Evolutionary conservation across 1,140 invertebrate genomes (phyloP), one percentile per base, ranked within the genome.

Genomic region (Pogonus chalceus): DNA sequence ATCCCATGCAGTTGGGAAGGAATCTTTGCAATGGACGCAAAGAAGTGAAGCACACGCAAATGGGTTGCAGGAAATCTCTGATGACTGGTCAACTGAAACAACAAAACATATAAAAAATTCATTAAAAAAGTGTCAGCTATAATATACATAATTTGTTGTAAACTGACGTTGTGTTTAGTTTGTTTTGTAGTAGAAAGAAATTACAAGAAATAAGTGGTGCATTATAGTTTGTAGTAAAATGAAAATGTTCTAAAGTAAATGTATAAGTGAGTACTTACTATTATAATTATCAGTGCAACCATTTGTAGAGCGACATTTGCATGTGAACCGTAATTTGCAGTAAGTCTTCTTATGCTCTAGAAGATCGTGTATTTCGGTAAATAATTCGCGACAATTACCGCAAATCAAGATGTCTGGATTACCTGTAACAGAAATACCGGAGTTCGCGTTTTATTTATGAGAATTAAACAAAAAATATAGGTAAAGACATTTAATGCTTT

Each of bases 401-500:
- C 89, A 92, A 64, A 92, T 91, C 67, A 92, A 76, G 66, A 90
- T 88, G 69, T 92, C 89, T 60, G 85, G 84, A 72, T 86, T 88
- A 73, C 84, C 87, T 89, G 72, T 1, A 78, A 78, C 26, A 14
- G 14, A 7, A 31, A n/a, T n/a, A n/a, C n/a, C n/a, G n/a, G n/a
- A n/a, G 26, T 7, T 14, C 14, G 14, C 26, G 4, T 31, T 7
- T 31, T 31, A 31, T 7, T 7, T 31, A 4, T 31, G 14, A 31
- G 26, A 31, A 4, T 43, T 16, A 43, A 43, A 43, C 37, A 43
- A 18, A 18, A 43, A n/a, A n/a, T n/a, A n/a, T n/a, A n/a, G n/a
- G n/a, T n/a, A n/a, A n/a, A n/a, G n/a, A n/a, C n/a, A n/a, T n/a
- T n/a, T n/a, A n/a, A n/a, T n/a, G n/a, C n/a, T n/a, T n/a, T n/a